Evolutionary conservation across 2,113 vertebrate genomes (phyloP).

Genomic region (Pterocles burchelli): DNA sequence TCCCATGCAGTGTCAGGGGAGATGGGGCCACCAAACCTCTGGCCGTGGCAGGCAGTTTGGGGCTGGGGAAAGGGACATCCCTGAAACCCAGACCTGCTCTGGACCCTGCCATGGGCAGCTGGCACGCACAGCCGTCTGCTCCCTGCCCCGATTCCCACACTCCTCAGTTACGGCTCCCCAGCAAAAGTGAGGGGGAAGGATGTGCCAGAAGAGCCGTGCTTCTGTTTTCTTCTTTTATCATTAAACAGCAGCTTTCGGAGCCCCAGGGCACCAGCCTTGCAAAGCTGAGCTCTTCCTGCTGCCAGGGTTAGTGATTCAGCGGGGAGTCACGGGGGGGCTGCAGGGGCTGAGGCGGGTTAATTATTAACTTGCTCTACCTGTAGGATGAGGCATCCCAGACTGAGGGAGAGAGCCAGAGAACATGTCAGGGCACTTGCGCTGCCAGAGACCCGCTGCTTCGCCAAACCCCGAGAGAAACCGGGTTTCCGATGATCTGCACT

Average conservation of each 20-base stretch:
- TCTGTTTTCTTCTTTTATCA: not conserved
- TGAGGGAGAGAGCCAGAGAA: not conserved
- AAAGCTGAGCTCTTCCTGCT: slow-evolving; percentile 4
- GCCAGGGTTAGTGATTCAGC: slow-evolving; percentile 39
- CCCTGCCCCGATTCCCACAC: not conserved
- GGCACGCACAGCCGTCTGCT: not conserved
- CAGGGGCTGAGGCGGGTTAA: not conserved
- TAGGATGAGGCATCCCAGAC: not conserved
- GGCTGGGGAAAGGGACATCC: not conserved
- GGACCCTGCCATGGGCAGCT: not conserved
- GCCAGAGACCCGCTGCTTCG: not conserved
- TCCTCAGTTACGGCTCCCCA: not conserved
- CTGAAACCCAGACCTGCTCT: not conserved
- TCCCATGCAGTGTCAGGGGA: fast-evolving
- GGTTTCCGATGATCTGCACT: fast-evolving
- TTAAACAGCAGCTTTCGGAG: not conserved
- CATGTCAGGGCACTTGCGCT: not conserved
- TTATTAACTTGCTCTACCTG: slow-evolving; percentile 48
- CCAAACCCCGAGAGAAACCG: not conserved
- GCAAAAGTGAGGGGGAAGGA: not conserved
- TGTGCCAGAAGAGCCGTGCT: not conserved
- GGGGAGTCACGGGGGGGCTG: slow-evolving; percentile 33
- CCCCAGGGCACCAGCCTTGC: not conserved
- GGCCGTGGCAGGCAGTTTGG: fast-evolving
- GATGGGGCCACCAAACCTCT: not conserved